phyloP scores from a whole-genome alignment of 2,797 vertebrate species.

The Danio kyathit region DNA sequence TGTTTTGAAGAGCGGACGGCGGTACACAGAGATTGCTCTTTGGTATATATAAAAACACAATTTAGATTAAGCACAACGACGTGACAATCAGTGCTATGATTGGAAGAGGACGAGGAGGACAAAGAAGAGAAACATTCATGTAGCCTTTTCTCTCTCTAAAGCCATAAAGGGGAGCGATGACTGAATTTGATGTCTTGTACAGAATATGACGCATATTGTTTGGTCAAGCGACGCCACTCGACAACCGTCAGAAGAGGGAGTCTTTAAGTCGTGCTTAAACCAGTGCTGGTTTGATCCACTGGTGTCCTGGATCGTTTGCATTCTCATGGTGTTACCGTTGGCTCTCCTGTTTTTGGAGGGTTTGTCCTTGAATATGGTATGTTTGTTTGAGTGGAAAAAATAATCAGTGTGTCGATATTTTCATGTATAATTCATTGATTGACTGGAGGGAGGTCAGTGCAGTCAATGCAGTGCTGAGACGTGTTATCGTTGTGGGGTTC shows the following conservation, averaged over 20 bases:
- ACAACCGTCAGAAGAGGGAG: neutral
- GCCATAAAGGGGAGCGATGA: slow-evolving; percentile 30
- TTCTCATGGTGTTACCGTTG: slow-evolving; percentile 16
- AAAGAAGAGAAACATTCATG: neutral
- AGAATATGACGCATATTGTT: slow-evolving; percentile 21
- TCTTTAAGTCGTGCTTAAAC: neutral
- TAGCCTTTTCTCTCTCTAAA: slow-evolving; percentile 41
- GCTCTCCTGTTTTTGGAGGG: slow-evolving; percentile 14
- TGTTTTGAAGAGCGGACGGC: slow-evolving; percentile 29
- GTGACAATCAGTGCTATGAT: slow-evolving; percentile 81
- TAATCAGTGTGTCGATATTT: slow-evolving; percentile 58
- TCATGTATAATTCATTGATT: slow-evolving; percentile 41
- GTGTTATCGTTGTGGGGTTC: neutral
- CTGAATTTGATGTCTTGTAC: slow-evolving; percentile 8
- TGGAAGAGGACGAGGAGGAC: slow-evolving; percentile 26
- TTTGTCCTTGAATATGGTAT: slow-evolving; percentile 23
- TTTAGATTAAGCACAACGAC: slow-evolving; percentile 81
- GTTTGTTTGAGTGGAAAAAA: slow-evolving; percentile 50
- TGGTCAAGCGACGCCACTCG: neutral
- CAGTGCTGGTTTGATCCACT: neutral
- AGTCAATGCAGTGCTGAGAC: neutral
- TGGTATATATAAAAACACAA: slow-evolving; percentile 66
- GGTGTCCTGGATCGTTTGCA: neutral
- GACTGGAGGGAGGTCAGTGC: slow-evolving; percentile 15
- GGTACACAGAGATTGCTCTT: slow-evolving; percentile 57